Evolutionary conservation across 2,888 invertebrate genomes (phyloP).

Genomic region (Entomobrya proxima): DNA sequence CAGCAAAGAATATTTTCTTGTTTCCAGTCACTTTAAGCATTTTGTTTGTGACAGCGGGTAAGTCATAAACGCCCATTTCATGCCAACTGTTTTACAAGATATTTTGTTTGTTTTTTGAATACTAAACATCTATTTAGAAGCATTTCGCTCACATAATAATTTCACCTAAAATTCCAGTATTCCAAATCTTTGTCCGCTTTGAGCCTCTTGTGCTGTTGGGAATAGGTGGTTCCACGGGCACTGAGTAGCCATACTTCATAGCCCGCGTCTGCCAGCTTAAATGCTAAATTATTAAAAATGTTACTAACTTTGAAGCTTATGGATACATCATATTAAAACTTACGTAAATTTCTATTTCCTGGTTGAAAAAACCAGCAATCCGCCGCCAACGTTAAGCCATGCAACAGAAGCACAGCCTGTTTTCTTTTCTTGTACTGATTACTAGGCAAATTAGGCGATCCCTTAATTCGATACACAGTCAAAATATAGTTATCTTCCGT

Average conservation of each 20-base stretch:
- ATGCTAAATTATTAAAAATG: constrained; percentile 12
- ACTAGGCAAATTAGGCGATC: not conserved
- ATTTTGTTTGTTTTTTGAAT: not conserved
- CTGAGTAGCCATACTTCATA: constrained; percentile 41
- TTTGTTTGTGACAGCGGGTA: constrained; percentile 29
- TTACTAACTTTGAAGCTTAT: not conserved
- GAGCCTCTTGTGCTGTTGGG: not conserved
- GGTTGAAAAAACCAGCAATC: constrained; percentile 12
- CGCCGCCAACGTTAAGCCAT: constrained; percentile 17
- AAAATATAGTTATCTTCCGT: constrained; percentile 30
- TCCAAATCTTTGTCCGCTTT: not conserved
- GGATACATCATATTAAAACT: not conserved
- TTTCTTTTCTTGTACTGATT: not conserved
- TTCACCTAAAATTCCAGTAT: constrained; percentile 32
- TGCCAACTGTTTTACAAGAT: not conserved
- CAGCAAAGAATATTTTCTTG: constrained; percentile 26
- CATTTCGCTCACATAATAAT: no score
- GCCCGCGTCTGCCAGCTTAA: constrained; percentile 37
- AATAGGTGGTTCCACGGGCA: constrained; percentile 15
- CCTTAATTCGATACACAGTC: constrained; percentile 10
- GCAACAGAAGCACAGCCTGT: not conserved
- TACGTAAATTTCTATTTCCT: constrained; percentile 15
- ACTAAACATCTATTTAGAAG: not conserved
- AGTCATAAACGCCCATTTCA: constrained; percentile 38
- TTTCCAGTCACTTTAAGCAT: not conserved